Conservation (phyloP, 2,113 vertebrate species). For the Acanthisitta chloris region DNA sequence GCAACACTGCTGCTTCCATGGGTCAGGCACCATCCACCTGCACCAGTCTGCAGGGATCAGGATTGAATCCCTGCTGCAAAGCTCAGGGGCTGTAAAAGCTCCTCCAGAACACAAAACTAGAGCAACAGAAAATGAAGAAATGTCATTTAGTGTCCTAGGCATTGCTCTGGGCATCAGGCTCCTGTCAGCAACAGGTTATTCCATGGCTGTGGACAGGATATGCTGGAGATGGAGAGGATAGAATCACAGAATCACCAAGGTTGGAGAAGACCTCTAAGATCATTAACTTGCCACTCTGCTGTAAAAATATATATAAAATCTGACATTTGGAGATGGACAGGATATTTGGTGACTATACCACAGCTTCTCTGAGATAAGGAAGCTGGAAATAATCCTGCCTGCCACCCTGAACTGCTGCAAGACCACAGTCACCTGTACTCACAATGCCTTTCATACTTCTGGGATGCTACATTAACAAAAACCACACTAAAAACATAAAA, state of each 20-base stretch:
- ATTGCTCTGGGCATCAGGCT: neutral
- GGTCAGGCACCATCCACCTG: neutral
- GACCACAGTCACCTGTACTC: neutral
- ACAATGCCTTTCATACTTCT: neutral
- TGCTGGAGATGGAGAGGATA: no score
- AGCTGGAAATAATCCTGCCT: neutral
- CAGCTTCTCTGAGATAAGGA: neutral
- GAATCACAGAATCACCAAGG: no score
- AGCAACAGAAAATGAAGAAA: neutral
- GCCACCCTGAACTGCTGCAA: neutral
- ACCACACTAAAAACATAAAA: neutral
- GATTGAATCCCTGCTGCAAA: neutral
- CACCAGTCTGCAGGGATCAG: neutral
- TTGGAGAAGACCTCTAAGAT: no score
- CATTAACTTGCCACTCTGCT: no score
- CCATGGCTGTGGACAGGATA: rapidly evolving
- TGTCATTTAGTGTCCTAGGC: neutral
- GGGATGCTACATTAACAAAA: neutral
- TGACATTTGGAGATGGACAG: no score
- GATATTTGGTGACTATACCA: neutral
- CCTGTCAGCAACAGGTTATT: neutral
- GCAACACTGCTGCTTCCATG: neutral
- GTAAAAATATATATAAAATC: no score
- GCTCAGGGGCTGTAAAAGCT: neutral
- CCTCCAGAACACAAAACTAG: neutral